These are phyloP conservation scores for Cryptotermes secundus DNA, from an alignment of 1,140 invertebrate species.

Conservation along the genomic window DNA sequence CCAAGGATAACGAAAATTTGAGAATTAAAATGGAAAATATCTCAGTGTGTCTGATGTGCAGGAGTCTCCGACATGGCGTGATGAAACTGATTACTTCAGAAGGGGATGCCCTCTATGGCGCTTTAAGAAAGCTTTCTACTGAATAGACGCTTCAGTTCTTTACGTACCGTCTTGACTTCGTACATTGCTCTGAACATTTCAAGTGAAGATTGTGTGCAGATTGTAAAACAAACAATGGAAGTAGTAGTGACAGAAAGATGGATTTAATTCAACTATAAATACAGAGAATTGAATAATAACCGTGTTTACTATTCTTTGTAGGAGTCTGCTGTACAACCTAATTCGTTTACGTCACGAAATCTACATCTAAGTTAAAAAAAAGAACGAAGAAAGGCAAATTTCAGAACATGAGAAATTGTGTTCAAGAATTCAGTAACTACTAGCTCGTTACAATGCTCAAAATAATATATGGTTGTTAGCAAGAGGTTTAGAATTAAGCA, in stretches of 20 bases:
- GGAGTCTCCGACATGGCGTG: no score
- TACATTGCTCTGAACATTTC: neutral
- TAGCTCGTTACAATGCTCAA: neutral
- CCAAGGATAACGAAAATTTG: no score
- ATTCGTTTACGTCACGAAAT: neutral
- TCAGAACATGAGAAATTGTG: neutral
- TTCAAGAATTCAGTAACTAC: neutral
- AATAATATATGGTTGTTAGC: constrained; percentile 18
- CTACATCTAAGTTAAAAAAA: neutral
- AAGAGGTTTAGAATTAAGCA: neutral
- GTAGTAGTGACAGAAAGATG: no score
- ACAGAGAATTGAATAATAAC: neutral
- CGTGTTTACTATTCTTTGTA: neutral
- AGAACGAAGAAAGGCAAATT: neutral
- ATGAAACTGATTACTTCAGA: no score
- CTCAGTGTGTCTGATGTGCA: no score
- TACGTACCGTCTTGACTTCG: no score
- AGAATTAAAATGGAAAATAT: no score
- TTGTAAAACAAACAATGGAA: no score
- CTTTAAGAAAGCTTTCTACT: no score
- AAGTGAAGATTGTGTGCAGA: no score
- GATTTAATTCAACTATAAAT: neutral
- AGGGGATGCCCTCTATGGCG: no score
- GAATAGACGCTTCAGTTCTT: no score
- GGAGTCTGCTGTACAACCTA: neutral